Conservation (phyloP, 1,140 invertebrate species). For the Plectus sambesii region DNA sequence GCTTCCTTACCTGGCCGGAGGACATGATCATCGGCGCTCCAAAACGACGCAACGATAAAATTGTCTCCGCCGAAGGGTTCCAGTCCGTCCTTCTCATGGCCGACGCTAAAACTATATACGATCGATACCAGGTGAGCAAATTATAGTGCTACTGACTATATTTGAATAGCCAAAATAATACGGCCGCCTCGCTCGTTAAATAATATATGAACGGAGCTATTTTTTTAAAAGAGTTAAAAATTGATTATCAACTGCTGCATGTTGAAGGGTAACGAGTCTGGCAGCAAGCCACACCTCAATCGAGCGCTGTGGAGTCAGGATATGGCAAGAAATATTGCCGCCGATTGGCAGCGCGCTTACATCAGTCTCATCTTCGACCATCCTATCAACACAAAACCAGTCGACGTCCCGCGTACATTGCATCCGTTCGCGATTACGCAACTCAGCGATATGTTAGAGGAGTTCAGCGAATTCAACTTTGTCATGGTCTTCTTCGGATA, state of each 20-base stretch:
- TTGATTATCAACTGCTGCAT: too few species aligned
- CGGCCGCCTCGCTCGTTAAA: too few species aligned
- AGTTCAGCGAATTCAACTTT: conserved; percentile 73
- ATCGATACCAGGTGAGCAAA: conserved; percentile 30
- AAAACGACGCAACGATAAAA: too few species aligned
- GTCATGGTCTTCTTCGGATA: conserved; percentile 73
- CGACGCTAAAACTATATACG: conserved; percentile 31
- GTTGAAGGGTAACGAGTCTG: too few species aligned
- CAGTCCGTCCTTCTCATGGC: conserved; percentile 80
- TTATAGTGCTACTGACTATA: too few species aligned
- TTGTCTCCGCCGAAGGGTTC: too few species aligned
- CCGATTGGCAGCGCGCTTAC: conserved; percentile 86
- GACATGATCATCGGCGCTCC: conserved; percentile 84
- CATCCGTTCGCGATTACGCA: conserved; percentile 81
- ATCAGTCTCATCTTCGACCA: conserved; percentile 58
- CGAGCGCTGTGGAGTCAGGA: conserved; percentile 87
- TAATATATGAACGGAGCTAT: too few species aligned
- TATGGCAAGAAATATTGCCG: conserved; percentile 80
- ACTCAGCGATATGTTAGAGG: conserved; percentile 73
- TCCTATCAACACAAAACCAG: conserved; percentile 47
- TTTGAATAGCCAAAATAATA: too few species aligned
- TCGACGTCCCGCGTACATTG: conserved; percentile 57
- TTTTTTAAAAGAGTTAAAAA: too few species aligned
- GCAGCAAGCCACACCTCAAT: too few species aligned
- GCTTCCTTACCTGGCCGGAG: conserved; percentile 94